phyloP scores from a whole-genome alignment of 2,113 vertebrate species.

The Megalops atlanticus region DNA sequence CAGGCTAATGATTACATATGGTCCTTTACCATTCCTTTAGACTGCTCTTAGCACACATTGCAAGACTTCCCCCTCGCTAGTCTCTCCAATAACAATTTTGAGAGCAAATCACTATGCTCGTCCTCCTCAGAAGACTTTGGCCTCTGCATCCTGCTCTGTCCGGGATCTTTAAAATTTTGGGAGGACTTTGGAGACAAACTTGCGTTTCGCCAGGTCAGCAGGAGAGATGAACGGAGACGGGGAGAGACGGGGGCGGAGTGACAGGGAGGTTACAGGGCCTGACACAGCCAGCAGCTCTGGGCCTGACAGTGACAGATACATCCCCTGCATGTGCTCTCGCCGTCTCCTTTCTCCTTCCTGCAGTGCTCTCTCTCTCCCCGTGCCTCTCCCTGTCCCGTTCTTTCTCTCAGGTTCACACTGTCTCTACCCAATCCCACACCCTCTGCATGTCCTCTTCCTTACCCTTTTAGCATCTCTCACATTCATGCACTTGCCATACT shows the following conservation, averaged over 20 bases:
- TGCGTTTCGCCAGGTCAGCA: slow-evolving; percentile 40
- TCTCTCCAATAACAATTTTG: too few relatives aligned
- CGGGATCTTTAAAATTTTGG: too few relatives aligned
- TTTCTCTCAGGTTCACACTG: neutral
- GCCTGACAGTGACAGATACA: neutral
- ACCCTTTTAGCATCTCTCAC: neutral
- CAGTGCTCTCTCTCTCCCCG: neutral
- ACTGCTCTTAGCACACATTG: neutral
- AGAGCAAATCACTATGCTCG: too few relatives aligned
- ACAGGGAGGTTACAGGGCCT: neutral
- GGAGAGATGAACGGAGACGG: slow-evolving; percentile 13
- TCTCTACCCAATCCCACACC: neutral
- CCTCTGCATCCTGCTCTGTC: too few relatives aligned
- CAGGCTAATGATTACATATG: slow-evolving; percentile 30
- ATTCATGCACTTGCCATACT: neutral
- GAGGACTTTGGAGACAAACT: slow-evolving; percentile 37
- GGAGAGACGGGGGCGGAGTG: slow-evolving; percentile 2
- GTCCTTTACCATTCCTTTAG: slow-evolving; percentile 19
- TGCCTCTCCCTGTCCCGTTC: too few relatives aligned
- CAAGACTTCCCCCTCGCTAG: neutral
- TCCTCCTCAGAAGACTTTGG: too few relatives aligned
- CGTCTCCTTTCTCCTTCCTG: neutral
- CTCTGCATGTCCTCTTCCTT: neutral
- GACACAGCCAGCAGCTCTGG: neutral
- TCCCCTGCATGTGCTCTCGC: neutral